Evolutionary conservation across 2,888 invertebrate genomes (phyloP), one percentile per base, ranked within the genome.

Genomic region (Prenolepis imparis): DNA sequence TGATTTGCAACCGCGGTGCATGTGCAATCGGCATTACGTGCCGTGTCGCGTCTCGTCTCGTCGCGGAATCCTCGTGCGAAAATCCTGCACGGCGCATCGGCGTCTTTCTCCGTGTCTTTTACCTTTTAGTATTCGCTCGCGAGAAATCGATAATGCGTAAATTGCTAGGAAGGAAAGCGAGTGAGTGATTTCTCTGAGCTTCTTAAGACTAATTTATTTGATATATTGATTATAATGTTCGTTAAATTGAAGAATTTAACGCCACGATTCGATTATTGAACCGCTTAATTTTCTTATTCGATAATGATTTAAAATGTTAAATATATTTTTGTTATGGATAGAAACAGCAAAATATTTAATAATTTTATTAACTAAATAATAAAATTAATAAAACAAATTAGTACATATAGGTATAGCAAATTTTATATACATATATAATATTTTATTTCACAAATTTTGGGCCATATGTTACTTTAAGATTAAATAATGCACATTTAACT

Each of bases 1-100:
- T 87, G 90, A 90, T 87, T 86, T 86, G 90, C 87, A 90, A 77
- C 59, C 87, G 57, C 73, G 84, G 85, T 74, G 83, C 75, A 78
- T 67, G 82, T 84, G 86, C 84, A 87, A 89, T 84, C 84, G 74
- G 81, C 83, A 77, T 81, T 78, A 72, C 78, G 82, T 44, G 82
- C 64, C 55, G 44, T 63, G 21, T 52, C 39, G 77, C 32, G 59
- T 72, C 44, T 28, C 28, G 28, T 28, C 28, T 28, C 28, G 48
- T 66, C 64, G 18, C 6, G 36, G 74, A 57, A 44, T 39, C 36
- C 52, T 39, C 75, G 66, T 66, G 44, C 75, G 24, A 74, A 66
- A 57, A 57, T 75, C 44, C 66, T 21, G 36, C 74, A 61, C 24
- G 32, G 18, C 15, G 48, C n/a, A n/a, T 52, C 63, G 55, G 64